phyloP scores from a whole-genome alignment of 2,888 invertebrate species.

The Endomychus coccineus region DNA sequence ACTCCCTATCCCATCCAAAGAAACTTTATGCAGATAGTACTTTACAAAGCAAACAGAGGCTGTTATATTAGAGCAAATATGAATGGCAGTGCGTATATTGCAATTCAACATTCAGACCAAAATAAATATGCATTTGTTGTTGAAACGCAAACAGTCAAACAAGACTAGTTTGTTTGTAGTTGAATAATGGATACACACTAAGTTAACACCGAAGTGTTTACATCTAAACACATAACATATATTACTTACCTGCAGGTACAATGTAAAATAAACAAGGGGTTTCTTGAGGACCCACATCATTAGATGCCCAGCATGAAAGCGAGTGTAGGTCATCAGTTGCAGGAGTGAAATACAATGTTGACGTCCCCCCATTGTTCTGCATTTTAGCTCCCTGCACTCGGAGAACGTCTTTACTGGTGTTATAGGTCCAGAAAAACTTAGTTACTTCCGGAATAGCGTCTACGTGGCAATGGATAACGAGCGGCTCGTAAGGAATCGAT shows the following conservation, averaged over 20 bases:
- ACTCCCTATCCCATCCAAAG: too few species aligned
- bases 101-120: too few species aligned
- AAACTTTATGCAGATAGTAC: too few species aligned
- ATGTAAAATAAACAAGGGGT: slow-evolving; percentile 77
- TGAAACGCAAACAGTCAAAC: too few species aligned
- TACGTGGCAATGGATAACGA: slow-evolving; percentile 72
- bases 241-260: slow-evolving; percentile 67
- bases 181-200: too few species aligned
- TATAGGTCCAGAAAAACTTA: slow-evolving; percentile 79
- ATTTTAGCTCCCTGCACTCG: slow-evolving; percentile 60
- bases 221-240: too few species aligned
- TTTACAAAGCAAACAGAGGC: too few species aligned
- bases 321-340: slow-evolving; percentile 65
- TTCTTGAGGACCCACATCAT: slow-evolving; percentile 72
- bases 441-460: slow-evolving; percentile 68
- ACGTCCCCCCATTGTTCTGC: slow-evolving; percentile 45
- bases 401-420: slow-evolving; percentile 64
- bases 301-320: slow-evolving; percentile 82
- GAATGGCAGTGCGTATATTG: too few species aligned
- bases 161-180: too few species aligned
- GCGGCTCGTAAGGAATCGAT: slow-evolving; percentile 63
- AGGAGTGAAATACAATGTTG: slow-evolving; percentile 49
- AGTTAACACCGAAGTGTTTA: too few species aligned
- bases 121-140: too few species aligned
- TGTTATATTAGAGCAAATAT: too few species aligned